These are phyloP conservation scores for Odocoileus virginianus DNA, from an alignment of 2,113 vertebrate genomes.

Conservation along the genomic window DNA sequence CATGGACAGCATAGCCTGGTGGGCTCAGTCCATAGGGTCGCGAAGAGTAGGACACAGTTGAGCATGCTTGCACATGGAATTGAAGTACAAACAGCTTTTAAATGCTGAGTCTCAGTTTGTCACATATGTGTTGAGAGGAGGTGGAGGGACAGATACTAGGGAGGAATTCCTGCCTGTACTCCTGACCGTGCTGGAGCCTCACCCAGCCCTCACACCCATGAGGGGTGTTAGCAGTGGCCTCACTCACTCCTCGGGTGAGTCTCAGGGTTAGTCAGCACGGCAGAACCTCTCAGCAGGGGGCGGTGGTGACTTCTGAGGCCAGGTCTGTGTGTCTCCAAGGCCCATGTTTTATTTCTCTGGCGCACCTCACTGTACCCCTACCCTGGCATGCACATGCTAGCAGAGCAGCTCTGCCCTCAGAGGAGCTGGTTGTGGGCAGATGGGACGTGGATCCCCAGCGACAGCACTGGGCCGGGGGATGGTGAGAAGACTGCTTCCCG, in stretches of 20 bases:
- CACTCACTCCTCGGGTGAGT: background rate
- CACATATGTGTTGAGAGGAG: background rate
- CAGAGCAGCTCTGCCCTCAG: background rate
- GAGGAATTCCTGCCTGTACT: background rate
- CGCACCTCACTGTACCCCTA: background rate
- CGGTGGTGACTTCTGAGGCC: background rate
- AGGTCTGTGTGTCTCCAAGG: background rate
- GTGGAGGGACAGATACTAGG: background rate
- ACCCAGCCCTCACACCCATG: background rate
- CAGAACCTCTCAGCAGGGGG: background rate
- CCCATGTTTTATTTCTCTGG: background rate
- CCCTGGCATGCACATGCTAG: background rate
- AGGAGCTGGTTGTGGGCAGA: background rate
- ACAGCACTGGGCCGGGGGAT: rapidly evolving
- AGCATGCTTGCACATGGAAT: background rate
- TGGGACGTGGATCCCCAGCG: background rate
- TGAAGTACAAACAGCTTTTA: background rate
- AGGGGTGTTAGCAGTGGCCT: background rate
- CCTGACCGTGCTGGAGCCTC: background rate
- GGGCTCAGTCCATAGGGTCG: background rate
- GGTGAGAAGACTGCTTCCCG: background rate
- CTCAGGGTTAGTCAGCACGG: background rate
- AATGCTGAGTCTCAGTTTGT: background rate
- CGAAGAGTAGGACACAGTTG: background rate
- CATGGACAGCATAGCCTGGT: background rate